phyloP scores from a whole-genome alignment of 2,888 invertebrate species.

The Andrena minutula region DNA sequence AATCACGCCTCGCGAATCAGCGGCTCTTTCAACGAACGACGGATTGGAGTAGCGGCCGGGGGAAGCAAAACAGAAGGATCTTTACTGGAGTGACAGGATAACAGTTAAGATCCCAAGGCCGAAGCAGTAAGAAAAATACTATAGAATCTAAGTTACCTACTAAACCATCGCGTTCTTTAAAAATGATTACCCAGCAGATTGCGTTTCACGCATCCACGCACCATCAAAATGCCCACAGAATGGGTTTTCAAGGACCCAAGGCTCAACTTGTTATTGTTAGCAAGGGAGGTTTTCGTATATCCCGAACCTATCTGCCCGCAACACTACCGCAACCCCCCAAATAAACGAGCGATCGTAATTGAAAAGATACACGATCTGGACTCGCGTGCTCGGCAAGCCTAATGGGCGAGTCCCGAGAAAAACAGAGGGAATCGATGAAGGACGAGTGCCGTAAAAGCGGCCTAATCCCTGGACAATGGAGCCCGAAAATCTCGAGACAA shows the following conservation, averaged over 20 bases:
- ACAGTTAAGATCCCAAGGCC: constrained; percentile 35
- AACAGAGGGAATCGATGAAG: neutral
- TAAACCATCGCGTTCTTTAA: neutral
- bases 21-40: constrained; percentile 3
- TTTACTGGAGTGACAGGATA: constrained; percentile 21
- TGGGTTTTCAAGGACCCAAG: too few relatives aligned
- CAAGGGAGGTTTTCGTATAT: too few relatives aligned
- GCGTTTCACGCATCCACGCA: too few relatives aligned
- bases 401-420: constrained; percentile 12
- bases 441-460: constrained; percentile 12
- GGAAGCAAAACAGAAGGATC: constrained; percentile 37
- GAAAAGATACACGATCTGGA: constrained; percentile 1
- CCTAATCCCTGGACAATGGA: constrained; percentile 34
- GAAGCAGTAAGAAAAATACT: constrained; percentile 13
- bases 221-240: too few relatives aligned
- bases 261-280: too few relatives aligned
- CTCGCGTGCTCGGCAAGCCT: constrained; percentile 2
- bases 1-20: constrained; percentile 5
- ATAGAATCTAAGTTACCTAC: constrained; percentile 1
- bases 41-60: constrained; percentile 7
- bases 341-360: constrained; percentile 7
- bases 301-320: too few relatives aligned
- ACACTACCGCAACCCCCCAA: neutral
- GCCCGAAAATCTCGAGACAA: constrained; percentile 35
- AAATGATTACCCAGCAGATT: too few relatives aligned